Evolutionary conservation across 2,888 invertebrate species (phyloP), one percentile per base, ranked within the genome.

Genomic region (Tolmerus cingulatus): DNA sequence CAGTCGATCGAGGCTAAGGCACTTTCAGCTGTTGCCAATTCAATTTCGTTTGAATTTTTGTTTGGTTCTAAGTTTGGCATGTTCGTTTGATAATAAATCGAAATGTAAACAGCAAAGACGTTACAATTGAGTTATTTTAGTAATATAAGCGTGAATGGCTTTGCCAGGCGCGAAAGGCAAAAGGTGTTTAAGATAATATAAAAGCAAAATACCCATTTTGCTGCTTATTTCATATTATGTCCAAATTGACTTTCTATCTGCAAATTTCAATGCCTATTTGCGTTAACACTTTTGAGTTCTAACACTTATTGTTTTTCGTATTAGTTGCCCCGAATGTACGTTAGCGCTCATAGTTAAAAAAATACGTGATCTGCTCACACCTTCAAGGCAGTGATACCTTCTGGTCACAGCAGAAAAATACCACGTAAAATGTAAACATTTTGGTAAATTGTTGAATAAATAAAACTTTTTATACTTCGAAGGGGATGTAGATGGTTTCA

Each of bases 401-500:
- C 23, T 23, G 23, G 23, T 66, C 66, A 66, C 27, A 27, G 66
- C 23, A 66, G n/a, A 66, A 76, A 34, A 76, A 76, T 43, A 78
- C 43, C 37, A 40, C 46, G 78, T 66, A 46, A 46, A 78, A 46
- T 78, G 78, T 78, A 78, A 78, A 78, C 78, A 78, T 12, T 78
- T 78, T 19, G 66, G 40, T 78, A 43, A 43, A 78, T 78, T 46
- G 78, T 78, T 78, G 46, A 19, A 78, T 78, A 78, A 78, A 78
- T 78, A 78, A 78, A 78, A 43, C 23, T 78, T 46, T 76, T 23
- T 76, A 34, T 34, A 34, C 27, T 34, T 34, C 9, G 14, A 37
- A 76, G 76, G 37, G 37, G 37, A 76, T 76, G 37, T 37, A 66
- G 76, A 76, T 37, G 76, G n/a, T 30, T 16, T 76, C 37, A 76